Conservation (phyloP, 2,797 vertebrate genomes). For the Rachycentron canadum region DNA sequence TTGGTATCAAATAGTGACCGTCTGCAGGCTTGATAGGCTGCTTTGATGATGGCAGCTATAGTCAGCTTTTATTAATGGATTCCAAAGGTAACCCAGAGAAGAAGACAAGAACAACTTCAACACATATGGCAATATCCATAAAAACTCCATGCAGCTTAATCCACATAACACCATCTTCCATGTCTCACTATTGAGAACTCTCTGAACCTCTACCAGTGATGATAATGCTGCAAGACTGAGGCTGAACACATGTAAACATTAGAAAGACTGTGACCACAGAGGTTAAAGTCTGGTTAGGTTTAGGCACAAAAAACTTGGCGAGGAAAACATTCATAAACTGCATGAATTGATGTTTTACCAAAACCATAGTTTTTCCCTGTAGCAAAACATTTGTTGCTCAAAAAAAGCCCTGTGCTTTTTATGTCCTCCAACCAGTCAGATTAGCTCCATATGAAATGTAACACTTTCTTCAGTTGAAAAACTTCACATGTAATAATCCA, state of each 20-base stretch:
- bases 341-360: neutral
- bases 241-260: neutral
- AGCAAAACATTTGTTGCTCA: neutral
- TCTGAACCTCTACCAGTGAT: too few relatives aligned
- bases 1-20: neutral
- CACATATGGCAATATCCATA: neutral
- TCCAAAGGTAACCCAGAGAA: neutral
- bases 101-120: neutral
- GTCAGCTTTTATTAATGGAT: neutral
- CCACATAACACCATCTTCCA: neutral
- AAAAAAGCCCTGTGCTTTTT: neutral
- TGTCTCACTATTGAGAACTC: neutral
- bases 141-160: neutral
- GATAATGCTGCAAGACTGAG: too few relatives aligned
- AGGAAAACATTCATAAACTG: too few relatives aligned
- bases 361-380: neutral
- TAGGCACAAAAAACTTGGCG: neutral
- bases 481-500: neutral
- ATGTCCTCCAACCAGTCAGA: neutral
- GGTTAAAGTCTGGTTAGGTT: slow-evolving; percentile 1
- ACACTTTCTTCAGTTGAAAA: neutral
- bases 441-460: neutral
- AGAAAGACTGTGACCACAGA: too few relatives aligned
- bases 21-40: too few relatives aligned
- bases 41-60: neutral